Percentiles rank a stretch among this genome's conserved stretches.
Conservation (phyloP, 2,113 vertebrate species). For the Fukomys damarensis region DNA sequence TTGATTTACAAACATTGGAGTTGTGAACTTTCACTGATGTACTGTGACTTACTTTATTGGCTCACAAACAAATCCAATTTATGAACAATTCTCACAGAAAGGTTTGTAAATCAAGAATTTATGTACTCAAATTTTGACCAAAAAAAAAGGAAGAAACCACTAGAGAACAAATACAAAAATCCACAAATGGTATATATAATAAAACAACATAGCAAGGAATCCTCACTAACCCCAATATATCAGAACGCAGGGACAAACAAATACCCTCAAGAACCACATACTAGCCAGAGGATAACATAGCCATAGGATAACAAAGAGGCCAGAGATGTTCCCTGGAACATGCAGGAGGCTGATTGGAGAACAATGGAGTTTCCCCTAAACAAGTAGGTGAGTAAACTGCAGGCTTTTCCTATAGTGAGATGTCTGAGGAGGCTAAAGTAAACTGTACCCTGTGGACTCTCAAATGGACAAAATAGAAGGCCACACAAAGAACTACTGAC, state of each 20-base stretch:
- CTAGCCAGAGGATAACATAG: no score
- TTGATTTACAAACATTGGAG: not conserved
- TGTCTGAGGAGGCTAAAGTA: not conserved
- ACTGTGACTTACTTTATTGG: not conserved
- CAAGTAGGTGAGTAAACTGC: not conserved
- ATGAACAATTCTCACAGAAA: not conserved
- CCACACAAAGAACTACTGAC: not conserved
- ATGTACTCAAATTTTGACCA: not conserved
- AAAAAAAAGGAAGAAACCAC: not conserved
- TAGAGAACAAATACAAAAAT: not conserved
- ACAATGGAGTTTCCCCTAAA: not conserved
- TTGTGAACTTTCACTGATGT: not conserved
- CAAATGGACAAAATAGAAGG: not conserved
- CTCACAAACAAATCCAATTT: not conserved
- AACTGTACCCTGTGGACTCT: not conserved
- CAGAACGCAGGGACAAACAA: not conserved
- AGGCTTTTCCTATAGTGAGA: not conserved
- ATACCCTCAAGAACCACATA: not conserved
- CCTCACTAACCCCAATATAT: not conserved
- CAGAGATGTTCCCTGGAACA: not conserved
- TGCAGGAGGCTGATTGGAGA: not conserved
- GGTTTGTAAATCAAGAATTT: not conserved
- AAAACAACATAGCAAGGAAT: not conserved
- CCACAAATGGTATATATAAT: not conserved
- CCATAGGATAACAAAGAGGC: not conserved